Evolutionary conservation across 2,113 vertebrate species (phyloP).

Genomic region (Pampusana beccarii): DNA sequence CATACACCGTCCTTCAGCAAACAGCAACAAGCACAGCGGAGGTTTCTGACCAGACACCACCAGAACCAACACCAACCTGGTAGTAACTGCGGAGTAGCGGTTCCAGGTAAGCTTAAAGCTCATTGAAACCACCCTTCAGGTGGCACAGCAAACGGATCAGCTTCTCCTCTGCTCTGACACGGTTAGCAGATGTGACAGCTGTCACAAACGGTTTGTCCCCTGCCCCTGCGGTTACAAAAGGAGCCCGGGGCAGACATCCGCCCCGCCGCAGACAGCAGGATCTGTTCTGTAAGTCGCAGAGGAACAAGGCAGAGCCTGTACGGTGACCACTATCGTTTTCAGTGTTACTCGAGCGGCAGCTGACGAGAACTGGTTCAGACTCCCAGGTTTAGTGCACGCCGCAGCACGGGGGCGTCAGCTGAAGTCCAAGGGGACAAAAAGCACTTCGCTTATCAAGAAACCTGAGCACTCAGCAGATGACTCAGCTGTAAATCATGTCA

Average conservation of each 20-base stretch:
- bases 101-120: neutral
- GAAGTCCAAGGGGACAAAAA: neutral
- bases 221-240: neutral
- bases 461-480: slow-evolving; percentile 17
- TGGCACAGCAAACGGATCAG: neutral
- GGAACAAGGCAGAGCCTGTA: slow-evolving; percentile 55
- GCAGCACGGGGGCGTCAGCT: neutral
- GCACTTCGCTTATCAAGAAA: slow-evolving; percentile 39
- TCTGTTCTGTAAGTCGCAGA: slow-evolving; percentile 28
- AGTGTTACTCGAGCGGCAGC: neutral
- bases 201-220: neutral
- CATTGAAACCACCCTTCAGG: neutral
- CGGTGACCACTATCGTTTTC: neutral
- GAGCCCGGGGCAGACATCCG: neutral
- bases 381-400: neutral
- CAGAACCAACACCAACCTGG: neutral
- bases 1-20: neutral
- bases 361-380: neutral
- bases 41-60: neutral
- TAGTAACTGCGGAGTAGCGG: neutral
- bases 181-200: slow-evolving; percentile 28
- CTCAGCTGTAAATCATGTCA: slow-evolving; percentile 25
- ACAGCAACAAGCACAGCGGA: neutral
- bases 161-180: neutral
- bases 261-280: neutral